Evolutionary conservation across 2,888 invertebrate genomes (phyloP).

Genomic region (Litoditis marina): DNA sequence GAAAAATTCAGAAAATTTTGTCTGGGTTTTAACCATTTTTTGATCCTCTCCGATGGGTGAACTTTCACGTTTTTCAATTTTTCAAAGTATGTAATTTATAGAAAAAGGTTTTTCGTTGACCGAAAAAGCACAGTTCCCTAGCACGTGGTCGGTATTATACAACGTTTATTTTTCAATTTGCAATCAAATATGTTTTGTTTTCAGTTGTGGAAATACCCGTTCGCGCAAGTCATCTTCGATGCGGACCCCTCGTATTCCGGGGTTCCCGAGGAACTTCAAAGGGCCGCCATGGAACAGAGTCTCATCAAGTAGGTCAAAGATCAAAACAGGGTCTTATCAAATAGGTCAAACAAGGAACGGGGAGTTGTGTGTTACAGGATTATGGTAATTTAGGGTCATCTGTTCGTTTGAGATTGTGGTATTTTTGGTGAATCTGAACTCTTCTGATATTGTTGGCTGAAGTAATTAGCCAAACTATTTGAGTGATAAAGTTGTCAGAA

Average conservation of each 20-base stretch:
- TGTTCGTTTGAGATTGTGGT: background rate
- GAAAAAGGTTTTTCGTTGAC: too few relatives aligned
- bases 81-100: too few relatives aligned
- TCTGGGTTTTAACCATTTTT: conserved; percentile 5
- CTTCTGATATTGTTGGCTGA: too few relatives aligned
- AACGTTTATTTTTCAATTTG: background rate
- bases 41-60: too few relatives aligned
- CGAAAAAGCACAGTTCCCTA: too few relatives aligned
- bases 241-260: conserved; percentile 92
- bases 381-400: too few relatives aligned
- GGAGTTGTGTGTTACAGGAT: too few relatives aligned
- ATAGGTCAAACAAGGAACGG: background rate
- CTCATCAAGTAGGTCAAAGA: conserved; percentile 19
- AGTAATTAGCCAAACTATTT: too few relatives aligned
- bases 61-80: too few relatives aligned
- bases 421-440: background rate
- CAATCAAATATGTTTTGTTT: conserved; percentile 34
- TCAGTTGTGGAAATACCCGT: conserved; percentile 91
- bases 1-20: background rate
- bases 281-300: conserved; percentile 27
- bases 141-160: too few relatives aligned
- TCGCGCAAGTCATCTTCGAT: conserved; percentile 93
- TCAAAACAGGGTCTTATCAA: background rate
- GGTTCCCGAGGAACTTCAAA: conserved; percentile 26
- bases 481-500: too few relatives aligned